Conservation (phyloP, 2,113 vertebrate genomes). For the Grammomys surdaster region DNA sequence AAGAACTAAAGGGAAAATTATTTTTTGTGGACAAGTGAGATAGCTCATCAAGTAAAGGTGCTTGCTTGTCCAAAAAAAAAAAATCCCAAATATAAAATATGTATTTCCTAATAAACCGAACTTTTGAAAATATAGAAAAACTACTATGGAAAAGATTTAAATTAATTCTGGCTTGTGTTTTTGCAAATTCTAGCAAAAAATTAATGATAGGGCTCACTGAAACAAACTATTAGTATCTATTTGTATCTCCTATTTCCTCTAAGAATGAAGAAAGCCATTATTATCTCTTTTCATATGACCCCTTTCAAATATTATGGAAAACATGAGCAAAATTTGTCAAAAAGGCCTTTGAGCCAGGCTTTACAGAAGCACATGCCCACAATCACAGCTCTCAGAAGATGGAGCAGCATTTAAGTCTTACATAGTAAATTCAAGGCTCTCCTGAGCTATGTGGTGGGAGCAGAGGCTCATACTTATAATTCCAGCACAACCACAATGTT, state of each 20-base stretch:
- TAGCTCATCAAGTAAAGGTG: background rate
- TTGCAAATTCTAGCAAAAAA: slow-evolving; percentile 40
- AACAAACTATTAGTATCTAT: background rate
- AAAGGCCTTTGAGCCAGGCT: background rate
- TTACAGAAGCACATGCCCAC: background rate
- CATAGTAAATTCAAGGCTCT: background rate
- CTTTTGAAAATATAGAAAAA: slow-evolving; percentile 57
- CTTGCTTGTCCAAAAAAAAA: background rate
- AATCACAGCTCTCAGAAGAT: background rate
- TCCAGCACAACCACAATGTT: background rate
- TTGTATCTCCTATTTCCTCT: background rate
- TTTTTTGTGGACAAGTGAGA: background rate
- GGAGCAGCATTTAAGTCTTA: background rate
- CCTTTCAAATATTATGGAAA: slow-evolving; percentile 48
- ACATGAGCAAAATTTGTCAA: background rate
- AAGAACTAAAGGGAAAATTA: background rate
- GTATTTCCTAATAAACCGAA: slow-evolving; percentile 57
- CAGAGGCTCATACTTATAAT: background rate
- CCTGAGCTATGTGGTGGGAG: background rate
- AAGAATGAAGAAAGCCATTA: slow-evolving; percentile 49
- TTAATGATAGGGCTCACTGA: background rate
- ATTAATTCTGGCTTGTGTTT: background rate
- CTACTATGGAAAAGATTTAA: background rate
- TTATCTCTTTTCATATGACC: slow-evolving; percentile 40
- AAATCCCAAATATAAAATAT: slow-evolving; percentile 45